Evolutionary conservation across 2,113 vertebrate genomes (phyloP).

Genomic region (Cyprinodon brontotheroides): DNA sequence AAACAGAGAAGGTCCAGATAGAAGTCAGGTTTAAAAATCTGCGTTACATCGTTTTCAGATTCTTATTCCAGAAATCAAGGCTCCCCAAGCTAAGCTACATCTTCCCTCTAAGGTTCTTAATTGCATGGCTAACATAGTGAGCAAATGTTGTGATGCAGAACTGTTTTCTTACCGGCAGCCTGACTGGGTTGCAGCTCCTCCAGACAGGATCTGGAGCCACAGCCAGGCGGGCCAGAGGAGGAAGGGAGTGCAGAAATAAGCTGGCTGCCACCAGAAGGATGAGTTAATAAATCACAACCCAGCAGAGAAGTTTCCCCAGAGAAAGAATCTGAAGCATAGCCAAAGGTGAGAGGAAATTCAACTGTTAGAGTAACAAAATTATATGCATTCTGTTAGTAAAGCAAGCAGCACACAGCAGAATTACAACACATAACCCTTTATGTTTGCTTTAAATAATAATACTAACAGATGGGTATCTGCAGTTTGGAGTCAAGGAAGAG

Average conservation of each 20-base stretch:
- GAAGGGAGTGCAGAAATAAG: constrained; percentile 68
- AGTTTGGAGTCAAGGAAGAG: neutral
- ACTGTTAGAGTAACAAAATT: constrained; percentile 28
- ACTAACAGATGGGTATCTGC: neutral
- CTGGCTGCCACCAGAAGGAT: constrained; percentile 75
- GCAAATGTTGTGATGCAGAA: constrained; percentile 9
- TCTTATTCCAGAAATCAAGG: constrained; percentile 40
- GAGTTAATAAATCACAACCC: constrained; percentile 91
- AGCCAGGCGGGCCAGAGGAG: constrained; percentile 61
- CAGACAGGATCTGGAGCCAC: constrained; percentile 77
- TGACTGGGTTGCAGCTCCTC: constrained; percentile 87
- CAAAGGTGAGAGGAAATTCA: constrained; percentile 28
- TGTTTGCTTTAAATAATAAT: neutral
- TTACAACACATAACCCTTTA: neutral
- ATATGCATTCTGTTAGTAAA: constrained; percentile 32
- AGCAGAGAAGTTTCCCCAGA: constrained; percentile 90
- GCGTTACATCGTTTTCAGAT: constrained; percentile 37
- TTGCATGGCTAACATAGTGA: constrained; percentile 4
- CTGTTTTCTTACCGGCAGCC: constrained; percentile 86
- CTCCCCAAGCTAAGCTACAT: constrained; percentile 20
- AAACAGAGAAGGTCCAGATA: constrained; percentile 47
- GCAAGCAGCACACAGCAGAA: neutral
- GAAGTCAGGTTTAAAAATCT: constrained; percentile 41
- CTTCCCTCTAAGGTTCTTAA: constrained; percentile 11
- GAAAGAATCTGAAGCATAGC: constrained; percentile 84